phyloP scores from a whole-genome alignment of 2,888 invertebrate species.

The Anagyrus pseudococci region DNA sequence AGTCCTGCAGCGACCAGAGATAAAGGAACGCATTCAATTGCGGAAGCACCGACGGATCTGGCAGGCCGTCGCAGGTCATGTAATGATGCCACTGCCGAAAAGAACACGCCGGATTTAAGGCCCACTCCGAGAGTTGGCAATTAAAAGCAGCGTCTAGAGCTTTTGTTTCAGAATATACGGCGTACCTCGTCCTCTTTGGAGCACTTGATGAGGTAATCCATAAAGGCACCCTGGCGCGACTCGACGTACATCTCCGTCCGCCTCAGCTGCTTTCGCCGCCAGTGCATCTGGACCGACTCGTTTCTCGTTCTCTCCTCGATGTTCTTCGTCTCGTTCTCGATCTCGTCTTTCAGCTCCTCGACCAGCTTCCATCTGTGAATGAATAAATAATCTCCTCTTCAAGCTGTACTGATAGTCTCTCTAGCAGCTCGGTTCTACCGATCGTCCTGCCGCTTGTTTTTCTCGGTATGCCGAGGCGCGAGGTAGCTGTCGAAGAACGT shows the following conservation, averaged over 20 bases:
- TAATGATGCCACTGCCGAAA: constrained; percentile 67
- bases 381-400: no score
- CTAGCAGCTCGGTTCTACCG: constrained; percentile 39
- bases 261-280: constrained; percentile 50
- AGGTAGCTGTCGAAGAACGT: constrained; percentile 50
- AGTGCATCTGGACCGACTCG: constrained; percentile 47
- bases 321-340: constrained; percentile 48
- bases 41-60: constrained; percentile 66
- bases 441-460: constrained; percentile 46
- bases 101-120: background rate
- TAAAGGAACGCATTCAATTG: constrained; percentile 69
- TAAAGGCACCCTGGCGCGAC: constrained; percentile 44
- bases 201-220: constrained; percentile 42
- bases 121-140: no score
- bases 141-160: no score
- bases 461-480: constrained; percentile 38
- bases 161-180: no score
- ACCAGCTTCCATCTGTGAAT: constrained; percentile 48
- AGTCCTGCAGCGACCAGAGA: constrained; percentile 63
- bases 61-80: constrained; percentile 68
- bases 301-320: constrained; percentile 39
- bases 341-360: constrained; percentile 52
- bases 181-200: constrained; percentile 50
- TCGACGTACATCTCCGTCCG: constrained; percentile 44
- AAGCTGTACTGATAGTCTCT: no score